A percentile compares a stretch with the other conserved stretches of the same genome.
Evolutionary conservation across 2,113 vertebrate genomes (phyloP).

Genomic region (Takifugu flavidus): DNA sequence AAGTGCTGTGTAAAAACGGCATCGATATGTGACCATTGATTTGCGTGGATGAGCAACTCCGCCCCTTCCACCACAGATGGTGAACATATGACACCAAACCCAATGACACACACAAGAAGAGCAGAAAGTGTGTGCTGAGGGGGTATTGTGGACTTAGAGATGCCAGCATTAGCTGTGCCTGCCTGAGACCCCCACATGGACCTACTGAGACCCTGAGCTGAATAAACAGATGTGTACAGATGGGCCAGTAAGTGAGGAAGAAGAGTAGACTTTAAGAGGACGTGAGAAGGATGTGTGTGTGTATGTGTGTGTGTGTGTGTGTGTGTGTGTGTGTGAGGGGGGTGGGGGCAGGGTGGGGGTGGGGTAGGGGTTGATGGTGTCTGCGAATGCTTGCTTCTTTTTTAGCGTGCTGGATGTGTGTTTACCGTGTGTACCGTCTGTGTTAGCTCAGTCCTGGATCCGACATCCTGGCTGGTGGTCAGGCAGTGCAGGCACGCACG

Average conservation of each 20-base stretch:
- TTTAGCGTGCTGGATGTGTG: slow-evolving; percentile 20
- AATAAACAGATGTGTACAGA: slow-evolving; percentile 62
- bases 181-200: slow-evolving; percentile 31
- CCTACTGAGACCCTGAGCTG: slow-evolving; percentile 34
- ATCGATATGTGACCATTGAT: slow-evolving; percentile 65
- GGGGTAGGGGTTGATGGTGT: no score
- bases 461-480: slow-evolving; percentile 52
- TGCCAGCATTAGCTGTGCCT: slow-evolving; percentile 33
- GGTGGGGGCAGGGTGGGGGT: background rate
- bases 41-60: slow-evolving; percentile 30
- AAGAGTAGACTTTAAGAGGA: background rate
- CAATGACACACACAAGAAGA: slow-evolving; percentile 3
- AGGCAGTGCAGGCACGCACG: slow-evolving; percentile 29
- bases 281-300: slow-evolving; percentile 3
- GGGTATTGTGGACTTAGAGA: slow-evolving; percentile 32
- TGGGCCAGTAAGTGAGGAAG: slow-evolving; percentile 12
- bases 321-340: background rate
- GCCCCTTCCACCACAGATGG: slow-evolving; percentile 21
- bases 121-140: background rate
- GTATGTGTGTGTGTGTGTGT: no score
- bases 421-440: slow-evolving; percentile 33
- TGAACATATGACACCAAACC: slow-evolving; percentile 23
- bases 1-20: slow-evolving; percentile 63
- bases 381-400: background rate
- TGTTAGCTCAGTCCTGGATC: slow-evolving; percentile 38